Evolutionary conservation across 2,888 invertebrate genomes (phyloP), one percentile per base, ranked within the genome.

Genomic region (Exephanes ischioxanthus): DNA sequence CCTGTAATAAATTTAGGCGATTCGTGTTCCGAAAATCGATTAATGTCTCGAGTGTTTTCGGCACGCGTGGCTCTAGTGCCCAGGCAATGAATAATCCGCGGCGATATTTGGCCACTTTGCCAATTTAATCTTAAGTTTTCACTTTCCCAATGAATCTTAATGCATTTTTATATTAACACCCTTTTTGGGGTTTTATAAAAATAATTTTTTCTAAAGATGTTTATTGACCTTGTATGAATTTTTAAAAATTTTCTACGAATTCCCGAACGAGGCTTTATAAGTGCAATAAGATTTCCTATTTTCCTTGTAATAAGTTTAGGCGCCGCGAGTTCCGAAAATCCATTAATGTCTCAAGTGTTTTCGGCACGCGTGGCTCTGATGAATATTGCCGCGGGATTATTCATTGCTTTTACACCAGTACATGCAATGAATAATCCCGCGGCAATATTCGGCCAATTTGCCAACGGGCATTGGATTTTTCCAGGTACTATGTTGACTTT

Each of bases 1-100:
- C 37, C 0, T 41, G 7, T n/a, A 14, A 61, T 16, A 26, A 26
- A 3, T 11, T 30, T 70, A 19, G 19, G 19, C 53, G 16, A 2
- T 14, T 51, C 9, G 53, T 3, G 72, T 80, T 79, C 71, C 16
- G 41, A 66, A 73, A 73, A 80, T 63, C 80, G 72, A 80, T 80
- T 67, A 72, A 67, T 66, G 55, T 72, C 66, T 41, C 66, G 41
- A 80, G 55, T 80, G 63, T 72, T 71, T 72, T 14, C 19, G 33
- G 3, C 68, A 70, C 70, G 68, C 16, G 68, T 41, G 33, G n/a
- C 33, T 3, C 30, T 16, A 14, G 33, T 79, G 37, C 33, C 48
- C 11, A 22, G 37, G 70, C 45, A 41, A 72, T 73, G 80, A 80
- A 73, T 80, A 67, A 80, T 67, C 58, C n/a, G 41, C 72, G 61